A percentile compares a stretch with the other conserved stretches of the same genome.
Evolutionary conservation across 2,797 vertebrate genomes (phyloP).

Genomic region (Octomys mimax): DNA sequence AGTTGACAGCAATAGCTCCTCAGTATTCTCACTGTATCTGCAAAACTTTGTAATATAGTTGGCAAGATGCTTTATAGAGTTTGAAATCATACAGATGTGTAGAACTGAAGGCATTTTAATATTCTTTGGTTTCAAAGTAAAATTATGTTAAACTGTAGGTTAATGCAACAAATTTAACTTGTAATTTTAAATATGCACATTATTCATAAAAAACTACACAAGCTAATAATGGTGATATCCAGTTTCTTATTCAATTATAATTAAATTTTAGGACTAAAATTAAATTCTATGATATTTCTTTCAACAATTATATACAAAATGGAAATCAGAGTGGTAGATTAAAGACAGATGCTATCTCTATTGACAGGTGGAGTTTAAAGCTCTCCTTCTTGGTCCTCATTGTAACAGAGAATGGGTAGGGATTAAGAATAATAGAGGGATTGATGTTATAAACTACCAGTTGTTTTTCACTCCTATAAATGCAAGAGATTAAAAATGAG

Average conservation of each 20-base stretch:
- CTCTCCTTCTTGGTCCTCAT: not conserved
- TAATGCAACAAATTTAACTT: conserved; percentile 51
- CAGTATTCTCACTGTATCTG: not conserved
- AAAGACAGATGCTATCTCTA: not conserved
- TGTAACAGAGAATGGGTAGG: too few relatives aligned
- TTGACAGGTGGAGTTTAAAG: not conserved
- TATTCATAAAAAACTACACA: conserved; percentile 6
- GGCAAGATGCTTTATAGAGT: not conserved
- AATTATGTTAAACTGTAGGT: not conserved
- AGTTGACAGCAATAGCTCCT: not conserved
- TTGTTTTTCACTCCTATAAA: not conserved
- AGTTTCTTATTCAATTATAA: conserved; percentile 39
- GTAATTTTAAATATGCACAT: conserved; percentile 8
- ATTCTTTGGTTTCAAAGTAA: conserved; percentile 59
- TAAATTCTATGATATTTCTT: not conserved
- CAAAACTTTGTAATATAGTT: conserved; percentile 5
- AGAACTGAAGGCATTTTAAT: conserved; percentile 40
- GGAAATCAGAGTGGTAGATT: not conserved
- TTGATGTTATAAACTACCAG: conserved; percentile 11
- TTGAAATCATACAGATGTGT: not conserved
- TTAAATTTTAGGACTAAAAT: conserved; percentile 35
- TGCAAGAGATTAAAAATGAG: conserved; percentile 11
- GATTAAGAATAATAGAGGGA: not conserved
- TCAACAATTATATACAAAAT: conserved; percentile 25
- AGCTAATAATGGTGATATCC: conserved; percentile 42